Evolutionary conservation across 2,797 vertebrate species (phyloP), one percentile per base, ranked within the genome.

Genomic region (Anniella stebbinsi): DNA sequence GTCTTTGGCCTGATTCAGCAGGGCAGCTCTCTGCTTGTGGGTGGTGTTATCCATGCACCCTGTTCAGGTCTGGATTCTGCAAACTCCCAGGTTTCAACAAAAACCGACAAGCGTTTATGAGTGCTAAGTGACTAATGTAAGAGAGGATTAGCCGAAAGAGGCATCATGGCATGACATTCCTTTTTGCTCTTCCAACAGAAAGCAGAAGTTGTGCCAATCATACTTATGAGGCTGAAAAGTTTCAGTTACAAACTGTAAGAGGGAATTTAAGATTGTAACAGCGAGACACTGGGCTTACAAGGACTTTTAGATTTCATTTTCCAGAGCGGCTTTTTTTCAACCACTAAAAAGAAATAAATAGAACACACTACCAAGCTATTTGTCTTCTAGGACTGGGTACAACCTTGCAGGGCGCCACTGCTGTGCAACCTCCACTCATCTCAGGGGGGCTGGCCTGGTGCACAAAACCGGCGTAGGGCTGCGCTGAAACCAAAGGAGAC

Each of bases 191-290:
- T 81, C 78, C 48, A 72, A 17, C 28, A 81, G 51, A 88, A 83
- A 75, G 87, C 67, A 51, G n/a, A 18, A 41, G 21, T 66, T 28
- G 2, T 41, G 87, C 87, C 87, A 88, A 63, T 82, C 87, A 88
- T 23, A 33, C 69, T 88, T 75, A 88, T 6, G 25, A 25, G 51
- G 80, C 7, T 41, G 80, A 54, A 75, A 83, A 83, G 38, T 83
- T 83, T 63, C 80, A n/a, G 51, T 25, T 63, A n/a, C 80, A 57
- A 88, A 75, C 18, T 23, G 69, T 15, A 88, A 83, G 70, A 75
- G 70, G 87, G 69, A 60, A 82, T 82, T 88, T 82, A 82, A 51
- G 78, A 82, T 73, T n/a, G 45, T 41, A 72, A 73, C 51, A 88
- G 51, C 87, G 81, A 88, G 54, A 77, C 1, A 12, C 73, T 2